These are phyloP conservation scores for Parotocinclus haroldoi DNA, from an alignment of 2,797 vertebrate species.

Conservation along the genomic window DNA sequence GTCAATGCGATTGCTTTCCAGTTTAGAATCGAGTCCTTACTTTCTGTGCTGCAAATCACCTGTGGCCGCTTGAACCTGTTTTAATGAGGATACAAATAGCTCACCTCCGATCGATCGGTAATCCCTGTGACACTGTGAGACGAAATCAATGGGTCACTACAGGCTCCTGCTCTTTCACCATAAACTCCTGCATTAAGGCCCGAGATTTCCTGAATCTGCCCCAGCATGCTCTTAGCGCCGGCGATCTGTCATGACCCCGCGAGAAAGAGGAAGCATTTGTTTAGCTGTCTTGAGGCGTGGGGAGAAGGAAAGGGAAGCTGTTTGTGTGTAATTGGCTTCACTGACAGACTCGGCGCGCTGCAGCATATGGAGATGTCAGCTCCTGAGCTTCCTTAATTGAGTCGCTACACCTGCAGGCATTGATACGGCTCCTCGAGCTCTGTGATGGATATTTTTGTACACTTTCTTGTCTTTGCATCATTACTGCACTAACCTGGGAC, in stretches of 20 bases:
- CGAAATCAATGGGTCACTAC: slow-evolving; percentile 38
- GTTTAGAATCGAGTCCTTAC: too few relatives aligned
- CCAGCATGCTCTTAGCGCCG: background rate
- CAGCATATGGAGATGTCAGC: slow-evolving; percentile 47
- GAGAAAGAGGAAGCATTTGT: slow-evolving; percentile 32
- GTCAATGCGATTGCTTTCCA: background rate
- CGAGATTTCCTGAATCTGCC: slow-evolving; percentile 5
- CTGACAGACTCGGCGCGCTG: slow-evolving; percentile 32
- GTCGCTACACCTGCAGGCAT: slow-evolving; percentile 32
- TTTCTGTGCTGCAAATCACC: slow-evolving; percentile 26
- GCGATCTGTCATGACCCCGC: slow-evolving; percentile 30
- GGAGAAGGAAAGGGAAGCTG: slow-evolving; percentile 30
- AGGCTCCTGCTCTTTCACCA: slow-evolving; percentile 10
- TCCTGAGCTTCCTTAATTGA: slow-evolving; percentile 44
- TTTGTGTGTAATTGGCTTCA: slow-evolving; percentile 44
- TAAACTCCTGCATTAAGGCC: slow-evolving; percentile 26
- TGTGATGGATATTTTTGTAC: slow-evolving; percentile 24
- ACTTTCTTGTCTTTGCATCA: too few relatives aligned
- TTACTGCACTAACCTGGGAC: too few relatives aligned
- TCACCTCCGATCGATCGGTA: slow-evolving; percentile 39
- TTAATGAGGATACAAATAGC: slow-evolving; percentile 48
- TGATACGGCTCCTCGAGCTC: slow-evolving; percentile 37
- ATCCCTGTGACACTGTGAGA: slow-evolving; percentile 25
- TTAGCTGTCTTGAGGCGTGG: slow-evolving; percentile 33
- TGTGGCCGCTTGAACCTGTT: slow-evolving; percentile 20